These are phyloP conservation scores for Cervus canadensis DNA, from an alignment of 2,113 vertebrate species.

Conservation along the genomic window DNA sequence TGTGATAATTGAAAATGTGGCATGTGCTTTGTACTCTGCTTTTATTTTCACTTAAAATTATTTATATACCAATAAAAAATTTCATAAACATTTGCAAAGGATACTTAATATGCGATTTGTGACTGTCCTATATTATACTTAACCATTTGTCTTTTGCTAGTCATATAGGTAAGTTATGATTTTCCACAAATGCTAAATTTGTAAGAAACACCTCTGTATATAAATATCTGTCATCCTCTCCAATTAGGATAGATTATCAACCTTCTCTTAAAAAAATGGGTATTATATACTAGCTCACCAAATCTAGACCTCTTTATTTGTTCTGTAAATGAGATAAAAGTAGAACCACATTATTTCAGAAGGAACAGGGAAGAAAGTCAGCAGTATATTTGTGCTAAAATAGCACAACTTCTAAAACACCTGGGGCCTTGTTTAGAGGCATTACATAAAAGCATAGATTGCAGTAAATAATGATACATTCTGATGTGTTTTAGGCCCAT, in stretches of 20 bases:
- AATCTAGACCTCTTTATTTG: conserved; percentile 34
- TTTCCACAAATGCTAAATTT: background rate
- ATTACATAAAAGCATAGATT: conserved; percentile 26
- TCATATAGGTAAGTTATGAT: background rate
- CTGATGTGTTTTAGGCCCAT: background rate
- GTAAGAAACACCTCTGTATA: background rate
- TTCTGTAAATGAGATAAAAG: conserved; percentile 58
- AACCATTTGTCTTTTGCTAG: background rate
- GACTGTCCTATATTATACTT: background rate
- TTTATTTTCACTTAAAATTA: background rate
- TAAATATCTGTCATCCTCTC: background rate
- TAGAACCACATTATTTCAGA: conserved; percentile 38
- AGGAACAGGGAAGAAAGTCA: background rate
- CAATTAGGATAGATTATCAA: conserved; percentile 12
- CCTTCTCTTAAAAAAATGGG: background rate
- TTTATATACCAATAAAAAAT: background rate
- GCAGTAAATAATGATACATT: background rate
- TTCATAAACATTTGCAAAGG: background rate
- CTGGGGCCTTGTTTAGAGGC: conserved; percentile 21
- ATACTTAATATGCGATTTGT: background rate
- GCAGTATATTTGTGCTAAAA: conserved; percentile 47
- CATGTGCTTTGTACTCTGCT: background rate
- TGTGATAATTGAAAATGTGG: background rate
- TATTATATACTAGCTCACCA: conserved; percentile 37
- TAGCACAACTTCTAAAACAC: conserved; percentile 43